Evolutionary conservation across 2,113 vertebrate genomes (phyloP).

Genomic region (Cheilinus undulatus): DNA sequence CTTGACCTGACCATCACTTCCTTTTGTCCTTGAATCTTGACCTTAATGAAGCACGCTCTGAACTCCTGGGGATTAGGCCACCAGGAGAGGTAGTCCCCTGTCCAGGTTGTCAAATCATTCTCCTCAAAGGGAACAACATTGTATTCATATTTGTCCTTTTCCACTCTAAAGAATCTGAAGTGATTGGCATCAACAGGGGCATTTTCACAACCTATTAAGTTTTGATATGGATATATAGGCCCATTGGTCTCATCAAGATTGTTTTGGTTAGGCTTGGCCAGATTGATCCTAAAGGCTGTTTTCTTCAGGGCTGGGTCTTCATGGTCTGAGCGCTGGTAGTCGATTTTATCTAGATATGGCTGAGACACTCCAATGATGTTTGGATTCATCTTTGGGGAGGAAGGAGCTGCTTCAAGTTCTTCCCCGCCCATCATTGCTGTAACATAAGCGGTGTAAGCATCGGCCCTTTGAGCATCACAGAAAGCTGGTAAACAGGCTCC

Average conservation of each 20-base stretch:
- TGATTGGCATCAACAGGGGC: slow-evolving; percentile 89
- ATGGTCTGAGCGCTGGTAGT: slow-evolving; percentile 92
- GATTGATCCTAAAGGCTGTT: slow-evolving; percentile 91
- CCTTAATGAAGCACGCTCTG: slow-evolving; percentile 95
- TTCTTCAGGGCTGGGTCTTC: slow-evolving; percentile 91
- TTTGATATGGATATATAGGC: slow-evolving; percentile 93
- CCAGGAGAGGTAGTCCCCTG: slow-evolving; percentile 93
- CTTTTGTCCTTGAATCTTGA: slow-evolving; percentile 89
- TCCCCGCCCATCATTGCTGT: slow-evolving; percentile 93
- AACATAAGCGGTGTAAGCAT: slow-evolving; percentile 93
- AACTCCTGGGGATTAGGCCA: slow-evolving; percentile 99
- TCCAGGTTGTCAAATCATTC: slow-evolving; percentile 92
- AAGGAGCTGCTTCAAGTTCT: slow-evolving; percentile 94
- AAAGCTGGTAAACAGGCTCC: slow-evolving; percentile 96
- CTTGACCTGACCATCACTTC: slow-evolving; percentile 94
- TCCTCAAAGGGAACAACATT: slow-evolving; percentile 96
- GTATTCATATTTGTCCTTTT: slow-evolving; percentile 96
- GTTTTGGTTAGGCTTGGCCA: slow-evolving; percentile 92
- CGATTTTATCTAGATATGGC: slow-evolving; percentile 91
- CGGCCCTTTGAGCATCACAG: slow-evolving; percentile 86
- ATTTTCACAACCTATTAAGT: slow-evolving; percentile 89
- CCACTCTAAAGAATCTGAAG: slow-evolving; percentile 95
- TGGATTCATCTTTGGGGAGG: slow-evolving; percentile 88
- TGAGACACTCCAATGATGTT: slow-evolving; percentile 91
- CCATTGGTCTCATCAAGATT: slow-evolving; percentile 89